Percentiles rank a stretch among this genome's conserved stretches.
These are phyloP conservation scores for Acleris sparsana DNA, from an alignment of 2,888 invertebrate species.

Conservation along the genomic window DNA sequence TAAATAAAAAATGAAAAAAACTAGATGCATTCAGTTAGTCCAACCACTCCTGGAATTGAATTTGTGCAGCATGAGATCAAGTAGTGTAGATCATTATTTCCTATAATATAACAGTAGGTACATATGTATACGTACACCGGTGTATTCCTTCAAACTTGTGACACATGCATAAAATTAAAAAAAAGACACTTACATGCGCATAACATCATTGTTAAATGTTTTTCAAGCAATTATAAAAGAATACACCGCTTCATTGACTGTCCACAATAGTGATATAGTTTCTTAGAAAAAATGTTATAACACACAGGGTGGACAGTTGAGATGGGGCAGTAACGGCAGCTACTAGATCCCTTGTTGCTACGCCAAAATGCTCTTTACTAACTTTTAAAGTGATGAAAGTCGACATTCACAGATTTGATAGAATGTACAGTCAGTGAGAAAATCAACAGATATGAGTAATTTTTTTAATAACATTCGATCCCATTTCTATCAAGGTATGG, in stretches of 20 bases:
- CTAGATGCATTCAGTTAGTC: slow-evolving; percentile 69
- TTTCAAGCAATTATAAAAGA: slow-evolving; percentile 2
- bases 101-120: neutral
- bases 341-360: no score
- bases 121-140: neutral
- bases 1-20: slow-evolving; percentile 46
- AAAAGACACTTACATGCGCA: slow-evolving; percentile 4
- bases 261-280: no score
- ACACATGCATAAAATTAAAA: neutral
- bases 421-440: no score
- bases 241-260: neutral
- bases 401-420: no score
- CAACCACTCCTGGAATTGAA: slow-evolving; percentile 75
- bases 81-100: neutral
- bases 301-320: no score
- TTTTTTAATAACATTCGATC: no score
- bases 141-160: slow-evolving; percentile 5
- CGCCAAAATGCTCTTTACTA: no score
- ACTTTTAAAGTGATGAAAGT: no score
- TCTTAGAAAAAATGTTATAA: no score
- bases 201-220: neutral
- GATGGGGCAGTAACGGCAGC: no score
- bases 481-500: no score
- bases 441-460: no score
- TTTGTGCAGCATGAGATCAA: slow-evolving; percentile 14